phyloP scores from a whole-genome alignment of 2,797 vertebrate genomes.

The Acanthopagrus latus region DNA sequence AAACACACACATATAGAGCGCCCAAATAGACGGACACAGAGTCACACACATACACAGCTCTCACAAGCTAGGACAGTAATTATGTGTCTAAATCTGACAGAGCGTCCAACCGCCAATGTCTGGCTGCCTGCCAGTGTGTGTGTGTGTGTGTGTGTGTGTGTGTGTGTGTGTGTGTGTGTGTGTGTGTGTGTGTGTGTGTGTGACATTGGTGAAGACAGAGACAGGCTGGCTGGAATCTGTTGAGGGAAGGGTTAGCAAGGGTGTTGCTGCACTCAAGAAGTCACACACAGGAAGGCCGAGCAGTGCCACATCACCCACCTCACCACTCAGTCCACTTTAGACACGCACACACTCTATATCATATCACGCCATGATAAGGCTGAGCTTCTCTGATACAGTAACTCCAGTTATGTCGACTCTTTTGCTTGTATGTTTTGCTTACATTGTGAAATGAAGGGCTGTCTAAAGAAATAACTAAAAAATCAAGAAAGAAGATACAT shows the following conservation, averaged over 20 bases:
- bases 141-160: conserved; percentile 45
- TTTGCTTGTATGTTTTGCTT: neutral
- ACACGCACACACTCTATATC: neutral
- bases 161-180: conserved; percentile 45
- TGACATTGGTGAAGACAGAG: conserved; percentile 55
- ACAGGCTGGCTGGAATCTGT: conserved; percentile 62
- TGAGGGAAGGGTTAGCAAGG: conserved; percentile 54
- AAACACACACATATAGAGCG: conserved; percentile 17
- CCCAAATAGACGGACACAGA: conserved; percentile 32
- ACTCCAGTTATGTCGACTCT: neutral
- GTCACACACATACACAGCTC: conserved; percentile 45
- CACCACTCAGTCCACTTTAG: conserved; percentile 24
- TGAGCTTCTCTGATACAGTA: neutral
- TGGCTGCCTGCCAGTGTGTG: conserved; percentile 50
- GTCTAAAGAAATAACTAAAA: no score
- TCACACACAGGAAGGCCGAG: conserved; percentile 20
- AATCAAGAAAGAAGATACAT: no score
- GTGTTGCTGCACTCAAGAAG: conserved; percentile 47
- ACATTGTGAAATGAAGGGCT: neutral
- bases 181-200: conserved; percentile 39
- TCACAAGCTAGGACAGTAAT: conserved; percentile 66
- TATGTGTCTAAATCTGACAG: conserved; percentile 78
- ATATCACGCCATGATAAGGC: neutral
- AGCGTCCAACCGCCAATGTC: conserved; percentile 61
- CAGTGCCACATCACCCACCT: conserved; percentile 66